Evolutionary conservation across 2,113 vertebrate genomes (phyloP), one percentile per base, ranked within the genome.

Genomic region (Eurystomus gularis): DNA sequence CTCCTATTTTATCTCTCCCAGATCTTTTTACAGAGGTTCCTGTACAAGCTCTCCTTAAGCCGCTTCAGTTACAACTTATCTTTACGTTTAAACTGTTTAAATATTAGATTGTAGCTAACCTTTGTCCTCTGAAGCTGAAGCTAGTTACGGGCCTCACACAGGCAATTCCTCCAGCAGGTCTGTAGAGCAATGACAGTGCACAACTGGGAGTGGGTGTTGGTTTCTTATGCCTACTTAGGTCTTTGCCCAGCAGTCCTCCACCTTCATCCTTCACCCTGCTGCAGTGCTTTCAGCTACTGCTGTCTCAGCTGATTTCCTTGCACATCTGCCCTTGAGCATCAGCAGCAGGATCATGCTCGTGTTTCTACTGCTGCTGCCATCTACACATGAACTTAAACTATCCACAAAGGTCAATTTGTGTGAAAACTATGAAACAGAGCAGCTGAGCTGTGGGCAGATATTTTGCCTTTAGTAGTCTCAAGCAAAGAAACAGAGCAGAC

Each of bases 401-500:
- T 7, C 9, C 4, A 14, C 58, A 83, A 66, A 88, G 68, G 86
- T 80, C 82, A 77, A 10, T 58, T 77, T 62, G 26, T 90, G 60
- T 73, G 68, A 82, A 78, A 90, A 69, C 33, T 48, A 25, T 28
- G 48, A 79, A 79, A 55, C 9, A 17, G 31, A 90, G 40, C 17
- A 35, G 44, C 37, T 83, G 54, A 90, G 71, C 58, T 83, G 19
- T 54, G n/a, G 65, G 37, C 19, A 44, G 55, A 29, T 71, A 39
- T 70, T 93, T 90, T 88, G 44, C 76, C 82, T 83, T 81, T 54
- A 70, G 82, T 40, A 20, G n/a, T 42, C 37, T 78, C 54, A 48
- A 61, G 88, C 25, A 71, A 51, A 79, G 52, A 54, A 26, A 37
- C 13, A 71, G 44, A 77, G 40, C 26, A 95, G 42, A 60, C 21